Evolutionary conservation across 92 coral and sea anemone species (phyloP), one percentile per base, ranked within the genome.

Genomic region (Heliopora coerulea): DNA sequence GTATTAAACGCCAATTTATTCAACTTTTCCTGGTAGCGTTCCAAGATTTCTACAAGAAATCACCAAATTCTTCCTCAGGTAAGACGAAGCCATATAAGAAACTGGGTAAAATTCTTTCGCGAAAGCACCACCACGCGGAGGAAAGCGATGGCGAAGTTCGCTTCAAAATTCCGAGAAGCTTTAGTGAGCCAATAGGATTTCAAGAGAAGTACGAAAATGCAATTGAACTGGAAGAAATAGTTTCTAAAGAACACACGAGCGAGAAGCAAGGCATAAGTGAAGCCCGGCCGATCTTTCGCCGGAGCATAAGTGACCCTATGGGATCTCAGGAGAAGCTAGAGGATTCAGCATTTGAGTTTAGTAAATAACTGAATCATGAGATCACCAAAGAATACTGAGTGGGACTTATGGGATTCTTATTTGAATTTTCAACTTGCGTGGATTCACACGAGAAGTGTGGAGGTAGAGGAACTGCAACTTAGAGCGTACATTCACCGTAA

Each of bases 1-100:
- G 29, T 25, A 44, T 67, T 49, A 9, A 63, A 63, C 29, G n/a
- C 52, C 52, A 46, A 23, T 28, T 56, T 56, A 3, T 70, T 70
- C 63, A 39, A 56, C 42, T 70, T 67, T 57, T 66, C 29, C 73
- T 54, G 77, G 77, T 34, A 70, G 77, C 33, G 3, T 49, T 70
- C 20, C 62, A 33, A 35, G 77, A 70, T 25, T 26, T 70, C 19
- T 23, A 34, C 19, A 70, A 70, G 63, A 70, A 34, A 70, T 50
- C 34, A 9, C 50, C 49, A 70, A 52, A 19, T 2, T 2, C n/a
- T 28, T 8, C 61, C 0, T 0, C 49, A 70, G 77, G 77, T 70
- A 70, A 70, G 77, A 50, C 27, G 59, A 65, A 65, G 25, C 67
- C 67, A 31, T 24, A 61, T 61, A 24, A 70, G 63, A 70, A 13